Evolutionary conservation across 2,113 vertebrate genomes (phyloP).

Genomic region (Xenus cinereus): DNA sequence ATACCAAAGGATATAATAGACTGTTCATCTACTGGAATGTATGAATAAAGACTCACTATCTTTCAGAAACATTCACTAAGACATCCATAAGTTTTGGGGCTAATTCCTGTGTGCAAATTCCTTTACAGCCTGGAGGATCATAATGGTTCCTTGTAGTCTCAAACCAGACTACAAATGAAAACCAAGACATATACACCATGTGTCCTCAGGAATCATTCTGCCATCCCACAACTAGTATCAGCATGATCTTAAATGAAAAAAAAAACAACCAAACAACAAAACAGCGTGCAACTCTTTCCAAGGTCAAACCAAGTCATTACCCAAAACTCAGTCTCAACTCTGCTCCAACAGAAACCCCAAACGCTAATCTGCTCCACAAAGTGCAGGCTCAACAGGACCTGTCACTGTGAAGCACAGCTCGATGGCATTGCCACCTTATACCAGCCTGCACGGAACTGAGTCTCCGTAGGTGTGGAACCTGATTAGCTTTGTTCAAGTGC

Average conservation of each 20-base stretch:
- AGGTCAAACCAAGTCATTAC: background rate
- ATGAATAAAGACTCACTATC: background rate
- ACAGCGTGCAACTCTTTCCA: background rate
- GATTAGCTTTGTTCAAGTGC: background rate
- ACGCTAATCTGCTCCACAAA: background rate
- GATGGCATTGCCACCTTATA: background rate
- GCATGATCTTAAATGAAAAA: background rate
- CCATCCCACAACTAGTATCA: background rate
- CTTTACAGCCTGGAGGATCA: background rate
- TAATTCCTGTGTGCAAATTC: background rate
- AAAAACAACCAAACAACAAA: background rate
- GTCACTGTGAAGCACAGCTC: background rate
- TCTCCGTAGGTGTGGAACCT: accelerated
- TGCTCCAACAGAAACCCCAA: background rate
- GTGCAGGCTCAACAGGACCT: background rate
- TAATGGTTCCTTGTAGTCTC: background rate
- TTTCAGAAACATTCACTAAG: background rate
- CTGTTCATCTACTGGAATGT: background rate
- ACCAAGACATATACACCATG: background rate
- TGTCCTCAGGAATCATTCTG: background rate
- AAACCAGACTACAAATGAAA: background rate
- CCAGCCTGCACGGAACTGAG: background rate
- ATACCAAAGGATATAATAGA: background rate
- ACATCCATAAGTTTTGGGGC: background rate
- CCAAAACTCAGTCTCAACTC: background rate